Evolutionary conservation across 2,113 vertebrate genomes (phyloP).

Genomic region (Toxotes jaculatrix): DNA sequence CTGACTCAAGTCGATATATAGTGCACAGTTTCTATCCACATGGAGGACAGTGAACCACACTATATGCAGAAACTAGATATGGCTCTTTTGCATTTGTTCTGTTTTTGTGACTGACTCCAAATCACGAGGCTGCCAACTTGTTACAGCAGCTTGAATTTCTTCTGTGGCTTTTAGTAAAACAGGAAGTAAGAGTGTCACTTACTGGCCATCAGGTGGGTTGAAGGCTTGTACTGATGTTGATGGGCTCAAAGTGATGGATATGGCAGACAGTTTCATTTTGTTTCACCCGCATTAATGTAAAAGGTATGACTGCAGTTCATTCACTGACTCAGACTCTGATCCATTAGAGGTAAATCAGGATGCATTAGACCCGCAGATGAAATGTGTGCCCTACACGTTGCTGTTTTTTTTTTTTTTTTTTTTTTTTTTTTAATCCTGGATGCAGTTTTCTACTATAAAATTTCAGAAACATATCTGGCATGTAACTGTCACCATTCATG

Average conservation of each 20-base stretch:
- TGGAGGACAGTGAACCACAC: not conserved
- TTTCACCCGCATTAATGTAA: conserved; percentile 48
- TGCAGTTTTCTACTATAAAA: conserved; percentile 8
- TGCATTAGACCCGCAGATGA: conserved; percentile 31
- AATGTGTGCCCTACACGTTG: conserved; percentile 14
- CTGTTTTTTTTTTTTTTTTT: not conserved
- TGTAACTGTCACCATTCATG: not conserved
- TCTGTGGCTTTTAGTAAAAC: conserved; percentile 15
- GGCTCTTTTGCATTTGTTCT: not conserved
- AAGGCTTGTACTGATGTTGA: conserved; percentile 23
- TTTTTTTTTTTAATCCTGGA: not conserved
- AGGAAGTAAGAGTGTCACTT: conserved; percentile 23
- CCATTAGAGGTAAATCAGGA: conserved; percentile 49
- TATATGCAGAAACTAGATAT: not conserved
- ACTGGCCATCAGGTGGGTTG: conserved; percentile 14
- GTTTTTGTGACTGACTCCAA: not conserved
- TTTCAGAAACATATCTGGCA: conserved; percentile 3
- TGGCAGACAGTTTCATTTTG: conserved; percentile 37
- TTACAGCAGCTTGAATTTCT: not conserved
- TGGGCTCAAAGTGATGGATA: conserved; percentile 40
- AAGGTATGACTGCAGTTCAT: conserved; percentile 32
- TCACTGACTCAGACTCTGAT: conserved; percentile 15
- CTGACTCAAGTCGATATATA: conserved; percentile 35
- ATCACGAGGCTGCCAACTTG: not conserved
- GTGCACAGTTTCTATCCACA: not conserved